A percentile compares a stretch with the other conserved stretches of the same genome.
Evolutionary conservation across 2,888 invertebrate genomes (phyloP).

Genomic region (Chaetogeoica ovagalla): DNA sequence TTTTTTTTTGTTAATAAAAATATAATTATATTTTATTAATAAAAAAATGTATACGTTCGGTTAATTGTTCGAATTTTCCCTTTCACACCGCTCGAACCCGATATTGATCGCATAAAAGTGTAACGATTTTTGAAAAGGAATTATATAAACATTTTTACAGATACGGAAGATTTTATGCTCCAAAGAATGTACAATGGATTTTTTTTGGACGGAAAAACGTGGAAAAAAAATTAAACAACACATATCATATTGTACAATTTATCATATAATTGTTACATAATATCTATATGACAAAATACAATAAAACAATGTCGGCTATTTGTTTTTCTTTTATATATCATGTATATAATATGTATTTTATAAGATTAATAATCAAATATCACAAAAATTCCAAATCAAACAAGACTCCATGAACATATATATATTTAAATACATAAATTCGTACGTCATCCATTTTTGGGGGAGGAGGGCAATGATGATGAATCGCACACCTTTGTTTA

Average conservation of each 20-base stretch:
- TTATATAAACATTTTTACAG: too few relatives aligned
- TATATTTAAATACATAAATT: conserved; percentile 33
- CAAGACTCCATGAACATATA: conserved; percentile 52
- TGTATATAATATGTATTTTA: conserved; percentile 34
- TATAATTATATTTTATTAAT: too few relatives aligned
- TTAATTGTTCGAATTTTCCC: too few relatives aligned
- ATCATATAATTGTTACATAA: conserved; percentile 47
- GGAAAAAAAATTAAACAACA: background rate
- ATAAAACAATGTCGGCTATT: conserved; percentile 48
- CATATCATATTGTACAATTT: conserved; percentile 38
- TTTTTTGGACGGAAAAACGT: background rate
- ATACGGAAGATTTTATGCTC: background rate
- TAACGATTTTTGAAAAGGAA: too few relatives aligned
- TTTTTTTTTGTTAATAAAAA: too few relatives aligned
- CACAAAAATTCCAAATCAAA: conserved; percentile 53
- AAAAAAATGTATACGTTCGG: too few relatives aligned
- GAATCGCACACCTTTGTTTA: conserved; percentile 9
- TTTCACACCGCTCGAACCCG: too few relatives aligned
- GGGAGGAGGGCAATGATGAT: background rate
- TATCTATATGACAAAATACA: conserved; percentile 52
- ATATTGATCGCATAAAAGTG: too few relatives aligned
- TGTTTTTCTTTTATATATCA: conserved; percentile 15
- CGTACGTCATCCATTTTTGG: conserved; percentile 31
- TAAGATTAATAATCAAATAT: conserved; percentile 53
- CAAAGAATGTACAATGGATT: too few relatives aligned